A percentile compares a stretch with the other conserved stretches of the same genome.
phyloP scores from a whole-genome alignment of 2,113 vertebrate species.

The Galbula dea region DNA sequence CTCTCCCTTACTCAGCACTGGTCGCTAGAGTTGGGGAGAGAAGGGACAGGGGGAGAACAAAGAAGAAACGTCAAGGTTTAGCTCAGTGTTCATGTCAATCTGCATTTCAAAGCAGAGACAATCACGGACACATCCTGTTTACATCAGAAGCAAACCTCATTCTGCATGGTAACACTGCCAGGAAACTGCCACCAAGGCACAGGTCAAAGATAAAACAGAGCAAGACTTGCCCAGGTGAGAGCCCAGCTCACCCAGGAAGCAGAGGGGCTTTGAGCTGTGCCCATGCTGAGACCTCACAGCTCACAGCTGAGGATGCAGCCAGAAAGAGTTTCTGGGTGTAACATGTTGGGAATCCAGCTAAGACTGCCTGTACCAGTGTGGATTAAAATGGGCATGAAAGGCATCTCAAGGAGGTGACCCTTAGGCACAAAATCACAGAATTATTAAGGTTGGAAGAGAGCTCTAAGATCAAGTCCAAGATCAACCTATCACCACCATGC shows the following conservation, averaged over 20 bases:
- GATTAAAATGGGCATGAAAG: not conserved
- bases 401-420: not conserved
- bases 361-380: rapidly evolving
- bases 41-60: not conserved
- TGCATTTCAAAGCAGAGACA: not conserved
- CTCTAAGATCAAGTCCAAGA: too few species aligned
- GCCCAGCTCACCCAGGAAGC: rapidly evolving
- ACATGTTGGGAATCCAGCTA: not conserved
- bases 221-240: not conserved
- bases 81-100: not conserved
- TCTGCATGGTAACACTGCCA: not conserved
- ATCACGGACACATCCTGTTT: conserved; percentile 29
- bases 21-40: conserved; percentile 13
- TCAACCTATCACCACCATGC: too few species aligned
- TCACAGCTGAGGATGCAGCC: not conserved
- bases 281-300: not conserved
- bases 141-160: not conserved
- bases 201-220: conserved; percentile 1
- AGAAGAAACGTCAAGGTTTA: not conserved
- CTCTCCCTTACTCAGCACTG: conserved; percentile 72
- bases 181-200: conserved; percentile 29
- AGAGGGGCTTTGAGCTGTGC: not conserved
- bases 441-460: too few species aligned
- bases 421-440: too few species aligned
- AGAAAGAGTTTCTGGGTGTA: not conserved